A percentile compares a stretch with the other conserved stretches of the same genome.
Evolutionary conservation across 2,797 vertebrate genomes (phyloP).

Genomic region (Holocentrus rufus): DNA sequence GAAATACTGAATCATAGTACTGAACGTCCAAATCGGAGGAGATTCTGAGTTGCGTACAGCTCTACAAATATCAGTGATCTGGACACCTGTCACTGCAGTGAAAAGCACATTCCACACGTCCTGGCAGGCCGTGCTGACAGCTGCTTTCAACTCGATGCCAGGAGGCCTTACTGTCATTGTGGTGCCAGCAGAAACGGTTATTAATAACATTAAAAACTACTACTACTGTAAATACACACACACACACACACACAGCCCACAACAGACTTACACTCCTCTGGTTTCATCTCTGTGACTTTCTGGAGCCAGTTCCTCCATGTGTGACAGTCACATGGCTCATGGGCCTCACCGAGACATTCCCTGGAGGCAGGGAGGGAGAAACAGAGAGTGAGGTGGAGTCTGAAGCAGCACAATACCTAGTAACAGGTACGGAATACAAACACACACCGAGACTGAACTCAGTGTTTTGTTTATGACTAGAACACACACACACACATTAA

Average conservation of each 20-base stretch:
- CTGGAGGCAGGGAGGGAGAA: conserved; percentile 70
- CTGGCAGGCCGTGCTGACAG: conserved; percentile 36
- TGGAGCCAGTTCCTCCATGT: conserved; percentile 99
- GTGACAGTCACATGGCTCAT: conserved; percentile 98
- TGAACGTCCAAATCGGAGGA: too few species aligned
- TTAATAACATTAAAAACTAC: conserved; percentile 6
- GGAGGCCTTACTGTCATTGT: conserved; percentile 7
- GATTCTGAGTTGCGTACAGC: too few species aligned
- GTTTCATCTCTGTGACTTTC: conserved; percentile 98
- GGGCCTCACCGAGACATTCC: conserved; percentile 98
- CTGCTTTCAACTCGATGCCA: conserved; percentile 32
- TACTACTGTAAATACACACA: conserved; percentile 10
- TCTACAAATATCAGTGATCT: conserved; percentile 37
- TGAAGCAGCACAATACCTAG: background rate
- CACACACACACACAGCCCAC: conserved; percentile 31
- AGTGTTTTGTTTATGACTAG: too few species aligned
- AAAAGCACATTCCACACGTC: conserved; percentile 39
- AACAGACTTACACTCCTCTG: conserved; percentile 92
- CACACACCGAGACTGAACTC: too few species aligned
- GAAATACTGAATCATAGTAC: too few species aligned
- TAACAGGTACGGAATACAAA: too few species aligned
- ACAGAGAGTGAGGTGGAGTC: background rate
- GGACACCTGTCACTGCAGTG: conserved; percentile 43
- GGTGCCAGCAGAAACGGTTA: conserved; percentile 24
- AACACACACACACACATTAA: too few species aligned